Evolutionary conservation across 1,140 invertebrate genomes (phyloP).

Genomic region (Brevipalpus yothersi): DNA sequence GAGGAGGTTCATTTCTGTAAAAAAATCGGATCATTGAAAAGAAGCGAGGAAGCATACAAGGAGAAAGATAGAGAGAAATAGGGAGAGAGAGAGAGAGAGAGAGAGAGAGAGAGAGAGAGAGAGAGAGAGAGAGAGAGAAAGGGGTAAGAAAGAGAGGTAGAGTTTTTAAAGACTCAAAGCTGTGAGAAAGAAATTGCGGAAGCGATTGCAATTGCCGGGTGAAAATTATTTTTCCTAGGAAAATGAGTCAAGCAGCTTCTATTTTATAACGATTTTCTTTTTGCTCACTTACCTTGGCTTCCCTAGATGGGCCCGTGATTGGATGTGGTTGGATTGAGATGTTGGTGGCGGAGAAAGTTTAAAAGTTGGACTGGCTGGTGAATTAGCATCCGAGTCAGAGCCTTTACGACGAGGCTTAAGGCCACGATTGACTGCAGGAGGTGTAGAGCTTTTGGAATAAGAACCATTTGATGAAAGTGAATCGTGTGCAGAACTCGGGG

Average conservation of each 20-base stretch:
- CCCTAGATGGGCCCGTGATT: slow-evolving; percentile 25
- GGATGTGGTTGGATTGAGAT: neutral
- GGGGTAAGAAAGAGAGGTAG: no score
- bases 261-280: neutral
- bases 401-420: slow-evolving; percentile 40
- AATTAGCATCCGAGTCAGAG: slow-evolving; percentile 11
- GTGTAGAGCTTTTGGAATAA: slow-evolving; percentile 17
- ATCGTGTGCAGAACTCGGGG: slow-evolving; percentile 8
- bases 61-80: neutral
- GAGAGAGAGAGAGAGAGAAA: no score
- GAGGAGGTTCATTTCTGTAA: no score
- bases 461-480: slow-evolving; percentile 20
- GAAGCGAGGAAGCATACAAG: neutral
- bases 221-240: no score
- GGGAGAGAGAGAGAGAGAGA: neutral
- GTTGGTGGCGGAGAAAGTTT: slow-evolving; percentile 18
- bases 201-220: no score
- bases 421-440: slow-evolving; percentile 44
- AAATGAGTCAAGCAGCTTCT: no score
- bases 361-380: slow-evolving; percentile 2
- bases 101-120: no score
- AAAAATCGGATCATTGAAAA: no score
- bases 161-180: no score
- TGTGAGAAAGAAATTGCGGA: no score
- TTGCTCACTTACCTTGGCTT: neutral